Base-by-base conservation (phyloP, 2,888 invertebrate species). In the Trichopoda pennipes region DNA sequence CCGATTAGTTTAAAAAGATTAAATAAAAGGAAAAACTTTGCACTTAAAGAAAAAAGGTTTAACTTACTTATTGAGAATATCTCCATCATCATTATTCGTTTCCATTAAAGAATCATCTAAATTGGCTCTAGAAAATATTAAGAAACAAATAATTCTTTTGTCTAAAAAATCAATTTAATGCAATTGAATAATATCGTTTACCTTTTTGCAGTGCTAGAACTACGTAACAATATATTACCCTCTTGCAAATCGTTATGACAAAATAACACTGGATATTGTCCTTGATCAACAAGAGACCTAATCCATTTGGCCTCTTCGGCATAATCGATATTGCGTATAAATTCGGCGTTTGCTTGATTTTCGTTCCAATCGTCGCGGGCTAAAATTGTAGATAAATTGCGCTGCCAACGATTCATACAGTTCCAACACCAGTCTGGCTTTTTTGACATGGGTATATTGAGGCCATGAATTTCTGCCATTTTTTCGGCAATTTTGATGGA, bases 181-280 rank as follows among this genome's bases (percentile, higher is more conserved):
- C 7, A 1, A 49, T 17, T 17, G 10, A 44, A 44, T 44, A 44
- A 14, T 28, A n/a, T 9, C 3, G 73, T 78, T 79, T 60, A 82
- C 81, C 75, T 60, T 49, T 58, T 23, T 19, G 28, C 16, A 32
- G 9, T n/a, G 16, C 35, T 42, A 17, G 42, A n/a, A 32, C 44
- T 61, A 44, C 75, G 87, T 0, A 93, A 79, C 0, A 94, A 88
- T 55, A 94, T 94, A 88, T 94, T 94, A 38, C 94, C 98, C 92
- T 98, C 98, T 90, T 98, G 98, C 92, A 98, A 92, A 88, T 98
- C 98, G 89, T 98, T 98, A 90, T 98, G 98, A 86, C 97, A 97
- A 91, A 98, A 98, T 0, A 97, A 95, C 0, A 98, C 97, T 0
- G 97, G 96, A 51, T 96, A 96, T 0, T 93, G 92, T 0, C 93